Evolutionary conservation across 2,797 vertebrate species (phyloP).

Genomic region (Pangasius krempfi): DNA sequence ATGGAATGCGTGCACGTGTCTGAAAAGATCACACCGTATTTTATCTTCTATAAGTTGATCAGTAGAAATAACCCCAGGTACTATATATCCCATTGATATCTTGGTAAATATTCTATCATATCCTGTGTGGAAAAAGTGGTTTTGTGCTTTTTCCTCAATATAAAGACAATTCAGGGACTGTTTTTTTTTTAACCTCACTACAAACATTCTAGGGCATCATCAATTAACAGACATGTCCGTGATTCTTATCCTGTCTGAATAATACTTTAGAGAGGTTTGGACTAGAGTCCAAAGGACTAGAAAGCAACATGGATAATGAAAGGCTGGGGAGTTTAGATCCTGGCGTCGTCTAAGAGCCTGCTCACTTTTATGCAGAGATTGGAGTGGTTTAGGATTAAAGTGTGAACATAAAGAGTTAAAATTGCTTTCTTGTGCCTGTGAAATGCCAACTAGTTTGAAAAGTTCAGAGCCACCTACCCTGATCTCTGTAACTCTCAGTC

Average conservation of each 20-base stretch:
- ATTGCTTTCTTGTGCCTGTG: not conserved
- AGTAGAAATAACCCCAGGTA: not conserved
- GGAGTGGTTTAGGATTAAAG: not conserved
- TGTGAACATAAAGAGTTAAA: not conserved
- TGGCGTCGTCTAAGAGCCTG: not conserved
- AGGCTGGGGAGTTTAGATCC: not conserved
- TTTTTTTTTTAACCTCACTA: not conserved
- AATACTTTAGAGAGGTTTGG: not conserved
- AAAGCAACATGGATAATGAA: not conserved
- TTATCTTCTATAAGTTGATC: not conserved
- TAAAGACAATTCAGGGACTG: not conserved
- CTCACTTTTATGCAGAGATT: not conserved
- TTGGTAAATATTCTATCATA: not conserved
- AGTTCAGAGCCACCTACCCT: not conserved
- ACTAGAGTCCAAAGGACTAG: not conserved
- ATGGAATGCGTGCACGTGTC: not conserved
- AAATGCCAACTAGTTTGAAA: not conserved
- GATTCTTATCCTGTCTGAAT: not conserved
- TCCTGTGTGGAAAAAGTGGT: not conserved
- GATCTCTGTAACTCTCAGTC: not conserved
- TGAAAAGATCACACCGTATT: not conserved
- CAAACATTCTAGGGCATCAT: not conserved
- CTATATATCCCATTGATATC: not conserved
- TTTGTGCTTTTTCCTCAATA: not conserved
- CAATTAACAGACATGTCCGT: not conserved